A percentile compares a stretch with the other conserved stretches of the same genome.
Evolutionary conservation across 2,113 vertebrate genomes (phyloP).

Genomic region (Mystacornis crossleyi): DNA sequence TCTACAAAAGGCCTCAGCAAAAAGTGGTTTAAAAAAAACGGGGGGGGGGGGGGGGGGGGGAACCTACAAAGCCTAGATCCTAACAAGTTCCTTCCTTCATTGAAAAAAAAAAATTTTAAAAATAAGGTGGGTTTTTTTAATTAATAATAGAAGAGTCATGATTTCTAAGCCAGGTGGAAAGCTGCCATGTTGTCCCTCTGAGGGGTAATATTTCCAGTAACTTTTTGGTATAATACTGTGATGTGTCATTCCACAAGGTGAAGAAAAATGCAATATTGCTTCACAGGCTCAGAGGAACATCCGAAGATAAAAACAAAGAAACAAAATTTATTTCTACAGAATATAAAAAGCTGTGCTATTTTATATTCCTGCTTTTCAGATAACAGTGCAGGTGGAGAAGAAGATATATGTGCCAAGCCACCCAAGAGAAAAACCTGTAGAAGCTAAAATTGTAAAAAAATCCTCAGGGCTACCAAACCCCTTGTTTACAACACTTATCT

Average conservation of each 20-base stretch:
- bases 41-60: fast-evolving
- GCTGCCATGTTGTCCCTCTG: neutral
- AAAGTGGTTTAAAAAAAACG: neutral
- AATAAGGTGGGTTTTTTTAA: too few species aligned
- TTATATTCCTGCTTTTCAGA: neutral
- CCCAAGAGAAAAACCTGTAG: neutral
- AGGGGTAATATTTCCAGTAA: neutral
- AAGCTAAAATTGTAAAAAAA: neutral
- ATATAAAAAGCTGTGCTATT: neutral
- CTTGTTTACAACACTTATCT: neutral
- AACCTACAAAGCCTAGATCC: neutral
- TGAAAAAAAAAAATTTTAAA: neutral
- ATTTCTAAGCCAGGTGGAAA: neutral
- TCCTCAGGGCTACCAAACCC: neutral
- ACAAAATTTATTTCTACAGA: neutral
- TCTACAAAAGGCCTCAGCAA: neutral
- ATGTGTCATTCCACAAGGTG: neutral
- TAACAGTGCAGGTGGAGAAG: neutral
- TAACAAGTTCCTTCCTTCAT: neutral
- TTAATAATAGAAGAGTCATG: neutral
- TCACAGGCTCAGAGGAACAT: neutral
- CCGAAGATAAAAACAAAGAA: neutral
- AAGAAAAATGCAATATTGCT: neutral
- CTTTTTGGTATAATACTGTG: neutral
- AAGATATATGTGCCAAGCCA: neutral